A percentile compares a stretch with the other conserved stretches of the same genome.
These are phyloP conservation scores for Nannospalax galili DNA, from an alignment of 2,113 vertebrate species.

Conservation along the genomic window DNA sequence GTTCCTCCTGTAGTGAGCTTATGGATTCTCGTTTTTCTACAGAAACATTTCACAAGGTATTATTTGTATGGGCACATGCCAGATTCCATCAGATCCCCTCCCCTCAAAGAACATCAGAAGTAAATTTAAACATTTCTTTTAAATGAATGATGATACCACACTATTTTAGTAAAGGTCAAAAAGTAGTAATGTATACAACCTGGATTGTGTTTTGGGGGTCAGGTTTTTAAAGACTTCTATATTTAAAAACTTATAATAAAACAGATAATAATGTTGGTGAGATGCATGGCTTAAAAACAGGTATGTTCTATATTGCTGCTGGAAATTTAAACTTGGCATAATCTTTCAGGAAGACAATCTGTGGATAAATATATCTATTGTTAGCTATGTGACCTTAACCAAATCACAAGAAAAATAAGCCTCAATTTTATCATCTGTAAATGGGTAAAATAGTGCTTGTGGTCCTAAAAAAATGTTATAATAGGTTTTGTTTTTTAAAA, in stretches of 20 bases:
- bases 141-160: neutral
- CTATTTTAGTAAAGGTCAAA: constrained; percentile 13
- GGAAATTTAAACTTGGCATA: constrained; percentile 21
- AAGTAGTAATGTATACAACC: neutral
- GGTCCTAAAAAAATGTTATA: constrained; percentile 26
- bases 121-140: constrained; percentile 34
- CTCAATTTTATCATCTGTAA: neutral
- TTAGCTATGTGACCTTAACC: neutral
- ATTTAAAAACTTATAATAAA: constrained; percentile 41
- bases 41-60: constrained; percentile 65
- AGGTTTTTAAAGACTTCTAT: constrained; percentile 28
- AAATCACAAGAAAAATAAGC: constrained; percentile 42
- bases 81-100: neutral
- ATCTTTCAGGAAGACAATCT: constrained; percentile 34
- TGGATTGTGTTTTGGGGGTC: neutral
- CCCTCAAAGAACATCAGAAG: neutral
- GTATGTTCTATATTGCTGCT: neutral
- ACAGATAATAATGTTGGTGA: neutral
- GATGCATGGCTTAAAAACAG: neutral
- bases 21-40: constrained; percentile 86
- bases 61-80: neutral
- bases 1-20: constrained; percentile 81
- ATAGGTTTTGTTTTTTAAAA: neutral
- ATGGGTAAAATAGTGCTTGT: constrained; percentile 17
- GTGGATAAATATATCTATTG: neutral